These are phyloP conservation scores for Parnassius mnemosyne DNA, from an alignment of 2,888 invertebrate genomes.

Conservation along the genomic window DNA sequence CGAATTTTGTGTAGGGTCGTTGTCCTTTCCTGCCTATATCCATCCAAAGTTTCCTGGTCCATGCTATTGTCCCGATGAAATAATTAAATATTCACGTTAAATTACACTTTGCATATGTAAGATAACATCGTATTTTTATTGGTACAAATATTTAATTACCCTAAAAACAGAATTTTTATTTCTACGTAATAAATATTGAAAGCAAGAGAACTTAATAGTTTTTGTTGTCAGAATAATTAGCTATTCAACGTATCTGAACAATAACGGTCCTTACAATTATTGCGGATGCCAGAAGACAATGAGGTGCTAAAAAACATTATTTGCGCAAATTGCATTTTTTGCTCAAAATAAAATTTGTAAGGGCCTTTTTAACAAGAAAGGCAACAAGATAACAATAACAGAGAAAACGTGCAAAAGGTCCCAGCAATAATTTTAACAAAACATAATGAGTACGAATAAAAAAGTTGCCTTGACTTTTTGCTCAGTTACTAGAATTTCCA, in stretches of 20 bases:
- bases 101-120: neutral
- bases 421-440: constrained; percentile 35
- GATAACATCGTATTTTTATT: no score
- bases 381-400: constrained; percentile 29
- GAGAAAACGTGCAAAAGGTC: constrained; percentile 49
- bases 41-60: constrained; percentile 33
- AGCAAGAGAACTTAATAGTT: neutral
- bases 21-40: constrained; percentile 55
- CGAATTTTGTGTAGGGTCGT: constrained; percentile 81
- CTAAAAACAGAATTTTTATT: neutral
- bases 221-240: constrained; percentile 1
- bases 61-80: constrained; percentile 43
- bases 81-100: constrained; percentile 23
- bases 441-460: constrained; percentile 25
- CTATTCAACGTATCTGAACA: constrained; percentile 3
- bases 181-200: neutral
- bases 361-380: constrained; percentile 33
- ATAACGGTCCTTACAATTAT: constrained; percentile 34
- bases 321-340: constrained; percentile 66
- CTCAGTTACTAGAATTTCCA: constrained; percentile 28
- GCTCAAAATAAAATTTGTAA: constrained; percentile 40
- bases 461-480: constrained; percentile 28
- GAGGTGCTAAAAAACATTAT: constrained; percentile 56
- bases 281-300: constrained; percentile 36
- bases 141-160: neutral